These are phyloP conservation scores for Sarcophaga subvicina DNA, from an alignment of 2,888 invertebrate species.

Conservation along the genomic window DNA sequence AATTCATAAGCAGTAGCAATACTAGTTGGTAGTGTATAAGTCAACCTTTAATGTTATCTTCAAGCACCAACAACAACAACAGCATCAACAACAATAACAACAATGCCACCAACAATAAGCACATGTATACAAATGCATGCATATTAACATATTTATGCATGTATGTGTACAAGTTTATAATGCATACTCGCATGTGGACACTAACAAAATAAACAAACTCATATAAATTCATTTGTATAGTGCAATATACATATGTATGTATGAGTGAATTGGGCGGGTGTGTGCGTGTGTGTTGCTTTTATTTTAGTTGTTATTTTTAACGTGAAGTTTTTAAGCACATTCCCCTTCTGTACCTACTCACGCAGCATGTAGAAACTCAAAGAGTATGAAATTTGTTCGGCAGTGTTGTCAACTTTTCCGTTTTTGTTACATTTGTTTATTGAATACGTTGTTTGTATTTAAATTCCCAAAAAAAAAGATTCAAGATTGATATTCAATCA, in stretches of 20 bases:
- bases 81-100: background rate
- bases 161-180: slow-evolving; percentile 13
- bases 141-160: background rate
- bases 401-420: background rate
- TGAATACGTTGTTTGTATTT: background rate
- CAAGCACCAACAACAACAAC: slow-evolving; percentile 4
- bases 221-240: background rate
- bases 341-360: background rate
- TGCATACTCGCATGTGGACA: background rate
- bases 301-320: background rate
- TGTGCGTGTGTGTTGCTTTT: background rate
- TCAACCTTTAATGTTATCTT: slow-evolving; percentile 64
- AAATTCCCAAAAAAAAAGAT: too few species aligned
- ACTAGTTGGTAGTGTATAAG: slow-evolving; percentile 45
- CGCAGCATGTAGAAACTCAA: background rate
- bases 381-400: background rate
- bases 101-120: background rate
- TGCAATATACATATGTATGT: background rate
- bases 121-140: background rate
- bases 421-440: background rate
- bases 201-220: background rate
- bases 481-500: too few species aligned
- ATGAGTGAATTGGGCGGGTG: background rate
- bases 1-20: slow-evolving; percentile 71
- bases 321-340: background rate